Conservation (phyloP, 1,140 invertebrate genomes). For the Temnothorax longispinosus region DNA sequence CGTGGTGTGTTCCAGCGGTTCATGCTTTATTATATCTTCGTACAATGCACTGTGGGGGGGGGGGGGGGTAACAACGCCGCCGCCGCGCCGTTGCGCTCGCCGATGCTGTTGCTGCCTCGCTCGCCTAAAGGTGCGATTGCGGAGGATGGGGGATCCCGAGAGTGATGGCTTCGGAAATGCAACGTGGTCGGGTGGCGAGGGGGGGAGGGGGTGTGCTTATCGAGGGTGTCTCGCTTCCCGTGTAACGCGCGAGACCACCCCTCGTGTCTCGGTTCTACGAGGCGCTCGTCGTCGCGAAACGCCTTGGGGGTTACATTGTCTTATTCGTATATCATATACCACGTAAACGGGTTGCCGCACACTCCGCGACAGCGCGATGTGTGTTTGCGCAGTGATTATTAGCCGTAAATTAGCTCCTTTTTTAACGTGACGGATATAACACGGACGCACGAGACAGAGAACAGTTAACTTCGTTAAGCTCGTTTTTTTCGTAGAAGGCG, state of each 20-base stretch:
- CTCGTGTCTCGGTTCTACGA: not conserved
- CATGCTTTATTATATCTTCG: constrained; percentile 81
- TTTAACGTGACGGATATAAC: constrained; percentile 8
- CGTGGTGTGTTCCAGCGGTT: constrained; percentile 76
- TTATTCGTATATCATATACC: constrained; percentile 31
- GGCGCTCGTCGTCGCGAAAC: constrained; percentile 24
- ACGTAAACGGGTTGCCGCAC: constrained; percentile 23
- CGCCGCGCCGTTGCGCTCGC: constrained; percentile 40
- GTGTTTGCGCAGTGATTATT: constrained; percentile 25
- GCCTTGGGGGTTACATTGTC: constrained; percentile 34
- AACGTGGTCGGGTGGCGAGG: not conserved
- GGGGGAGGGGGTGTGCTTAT: constrained; percentile 18
- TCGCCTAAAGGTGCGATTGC: constrained; percentile 58
- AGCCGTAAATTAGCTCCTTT: not conserved
- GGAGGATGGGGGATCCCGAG: constrained; percentile 28
- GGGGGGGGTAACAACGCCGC: constrained; percentile 17
- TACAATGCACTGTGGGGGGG: constrained; percentile 74
- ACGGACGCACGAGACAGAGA: constrained; percentile 50
- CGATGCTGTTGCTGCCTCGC: constrained; percentile 58
- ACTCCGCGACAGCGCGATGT: constrained; percentile 8
- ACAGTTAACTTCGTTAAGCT: constrained; percentile 33
- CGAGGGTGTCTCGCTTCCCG: constrained; percentile 46
- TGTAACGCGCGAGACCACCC: constrained; percentile 41
- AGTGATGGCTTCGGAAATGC: constrained; percentile 62
- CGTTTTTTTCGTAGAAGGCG: constrained; percentile 3